Base-by-base conservation (phyloP, 2,888 invertebrate genomes). In the Chrysomela aeneicollis region DNA sequence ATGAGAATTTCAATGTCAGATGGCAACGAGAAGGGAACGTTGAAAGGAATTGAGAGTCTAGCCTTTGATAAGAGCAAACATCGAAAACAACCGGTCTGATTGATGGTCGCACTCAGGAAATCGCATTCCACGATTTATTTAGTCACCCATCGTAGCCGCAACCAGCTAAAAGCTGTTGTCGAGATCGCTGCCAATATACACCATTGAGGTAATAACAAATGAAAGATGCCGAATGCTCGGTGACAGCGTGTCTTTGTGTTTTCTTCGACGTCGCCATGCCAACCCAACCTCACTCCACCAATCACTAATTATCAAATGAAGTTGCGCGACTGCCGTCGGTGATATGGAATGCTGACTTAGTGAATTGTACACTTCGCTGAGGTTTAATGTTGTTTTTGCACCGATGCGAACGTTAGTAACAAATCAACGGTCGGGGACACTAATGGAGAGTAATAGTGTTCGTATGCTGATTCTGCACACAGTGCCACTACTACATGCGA, bases 401-500 rank as follows among this genome's bases (percentile, higher is more conserved):
- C 72, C 73, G 68, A 73, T 74, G 76, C 70, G 74, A 78, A 77
- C 73, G 77, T 76, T 77, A 76, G 77, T 77, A 75, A 79, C 79
- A 81, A 81, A 81, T 81, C 79, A 81, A 76, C 76, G 76, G 77
- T 72, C 75, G 74, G 76, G 74, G 79, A 81, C 79, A 78, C 78
- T 80, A 79, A 81, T 80, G 78, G 79, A 80, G 81, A 81, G 72
- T 79, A 79, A 80, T 80, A 77, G 80, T 77, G 76, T 79, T 80
- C 76, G 79, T 79, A 80, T 80, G 80, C 78, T 80, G 79, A 80
- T 80, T 79, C 76, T 74, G 74, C 75, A 74, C 73, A 75, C 74
- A 75, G 75, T 71, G 72, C 72, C 71, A 69, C 75, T 72, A 73
- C 73, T 74, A 76, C 72, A 74, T 71, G 71, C 69, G 73, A 68